Evolutionary conservation across 2,113 vertebrate species (phyloP).

Genomic region (Crotalus viridis): DNA sequence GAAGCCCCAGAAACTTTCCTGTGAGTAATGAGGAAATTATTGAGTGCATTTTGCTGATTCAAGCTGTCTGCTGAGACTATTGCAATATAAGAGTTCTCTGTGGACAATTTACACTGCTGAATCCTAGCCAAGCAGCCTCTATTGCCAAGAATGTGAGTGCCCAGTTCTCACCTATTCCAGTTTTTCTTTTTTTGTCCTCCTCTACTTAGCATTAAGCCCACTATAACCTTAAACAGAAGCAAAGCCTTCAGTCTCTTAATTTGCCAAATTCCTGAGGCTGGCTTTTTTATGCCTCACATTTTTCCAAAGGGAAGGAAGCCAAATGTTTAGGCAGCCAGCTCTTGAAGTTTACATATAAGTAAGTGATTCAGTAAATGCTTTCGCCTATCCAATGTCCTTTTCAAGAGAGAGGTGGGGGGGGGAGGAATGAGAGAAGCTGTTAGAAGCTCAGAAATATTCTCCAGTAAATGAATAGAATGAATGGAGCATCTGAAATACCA

Average conservation of each 20-base stretch:
- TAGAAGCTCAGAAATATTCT: background rate
- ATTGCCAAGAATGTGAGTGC: background rate
- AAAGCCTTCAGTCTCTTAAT: background rate
- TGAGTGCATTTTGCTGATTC: conserved; percentile 9
- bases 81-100: background rate
- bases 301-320: background rate
- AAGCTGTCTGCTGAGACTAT: background rate
- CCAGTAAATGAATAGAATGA: background rate
- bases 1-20: background rate
- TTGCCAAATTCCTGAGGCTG: background rate
- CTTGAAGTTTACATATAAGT: background rate
- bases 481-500: background rate
- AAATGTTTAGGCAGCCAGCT: background rate
- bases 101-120: background rate
- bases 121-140: conserved; percentile 2
- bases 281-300: background rate
- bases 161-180: background rate
- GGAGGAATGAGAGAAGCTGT: background rate
- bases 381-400: background rate
- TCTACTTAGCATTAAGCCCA: background rate
- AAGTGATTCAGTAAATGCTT: background rate
- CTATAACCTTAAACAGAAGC: background rate
- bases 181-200: background rate
- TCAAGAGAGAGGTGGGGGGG: background rate
- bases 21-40: background rate